phyloP scores from a whole-genome alignment of 2,113 vertebrate genomes.

The Gymnorhina tibicen region DNA sequence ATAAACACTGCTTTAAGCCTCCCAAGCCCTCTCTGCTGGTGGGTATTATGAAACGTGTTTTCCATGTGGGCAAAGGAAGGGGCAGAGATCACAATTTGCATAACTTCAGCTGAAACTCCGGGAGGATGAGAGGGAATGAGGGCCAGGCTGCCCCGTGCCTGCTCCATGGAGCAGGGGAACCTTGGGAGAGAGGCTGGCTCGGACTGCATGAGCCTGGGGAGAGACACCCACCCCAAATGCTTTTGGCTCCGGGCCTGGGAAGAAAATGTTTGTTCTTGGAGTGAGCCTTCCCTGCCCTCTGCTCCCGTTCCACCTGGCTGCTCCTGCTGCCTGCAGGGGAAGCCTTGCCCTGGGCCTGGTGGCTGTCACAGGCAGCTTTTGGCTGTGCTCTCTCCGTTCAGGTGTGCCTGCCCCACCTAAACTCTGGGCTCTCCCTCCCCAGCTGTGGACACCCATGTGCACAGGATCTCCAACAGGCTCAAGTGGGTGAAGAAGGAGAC shows the following conservation, averaged over 20 bases:
- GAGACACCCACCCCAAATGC: background rate
- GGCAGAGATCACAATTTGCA: constrained; percentile 32
- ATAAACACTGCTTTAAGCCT: constrained; percentile 31
- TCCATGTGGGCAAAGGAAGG: constrained; percentile 13
- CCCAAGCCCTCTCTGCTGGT: constrained; percentile 33
- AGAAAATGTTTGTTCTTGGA: background rate
- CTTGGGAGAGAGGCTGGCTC: background rate
- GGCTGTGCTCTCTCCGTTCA: background rate
- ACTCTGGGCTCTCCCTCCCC: constrained; percentile 19
- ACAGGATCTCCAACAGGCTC: constrained; percentile 90
- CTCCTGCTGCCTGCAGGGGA: background rate
- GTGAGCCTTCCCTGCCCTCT: background rate
- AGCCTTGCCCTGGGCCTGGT: background rate
- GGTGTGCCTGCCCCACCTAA: background rate
- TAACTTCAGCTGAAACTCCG: background rate
- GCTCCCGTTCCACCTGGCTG: background rate
- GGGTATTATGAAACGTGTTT: constrained; percentile 53
- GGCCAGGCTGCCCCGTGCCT: background rate
- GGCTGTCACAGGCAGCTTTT: background rate
- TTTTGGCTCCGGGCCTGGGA: background rate
- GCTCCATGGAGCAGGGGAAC: background rate
- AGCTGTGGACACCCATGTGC: constrained; percentile 97
- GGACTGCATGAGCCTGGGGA: background rate
- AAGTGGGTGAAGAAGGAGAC: constrained; percentile 82
- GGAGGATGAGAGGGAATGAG: background rate